These are phyloP conservation scores for Apaloderma vittatum DNA, from an alignment of 2,113 vertebrate species.

Conservation along the genomic window DNA sequence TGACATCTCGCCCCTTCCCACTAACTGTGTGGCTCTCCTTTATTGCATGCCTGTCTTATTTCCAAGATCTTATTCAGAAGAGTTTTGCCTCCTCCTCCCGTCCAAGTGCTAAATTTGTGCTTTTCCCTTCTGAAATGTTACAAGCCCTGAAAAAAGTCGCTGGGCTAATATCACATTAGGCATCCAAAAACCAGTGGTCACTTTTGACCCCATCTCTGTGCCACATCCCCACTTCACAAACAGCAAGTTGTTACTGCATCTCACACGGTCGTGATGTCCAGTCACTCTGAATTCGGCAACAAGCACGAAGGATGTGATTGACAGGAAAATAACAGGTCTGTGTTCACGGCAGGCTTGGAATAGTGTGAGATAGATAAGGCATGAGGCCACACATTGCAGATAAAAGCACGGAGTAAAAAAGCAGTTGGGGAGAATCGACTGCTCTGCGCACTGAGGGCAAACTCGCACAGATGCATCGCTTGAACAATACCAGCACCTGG, in stretches of 20 bases:
- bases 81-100: not conserved
- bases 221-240: not conserved
- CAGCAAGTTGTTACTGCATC: not conserved
- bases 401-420: not conserved
- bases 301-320: fast-evolving
- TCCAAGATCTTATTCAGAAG: not conserved
- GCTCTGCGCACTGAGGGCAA: not conserved
- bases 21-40: not conserved
- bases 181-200: not conserved
- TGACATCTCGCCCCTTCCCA: not conserved
- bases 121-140: not conserved
- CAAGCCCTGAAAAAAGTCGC: not conserved
- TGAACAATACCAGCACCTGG: not conserved
- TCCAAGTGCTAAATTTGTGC: not conserved
- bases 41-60: not conserved
- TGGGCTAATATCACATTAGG: not conserved
- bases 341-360: not conserved
- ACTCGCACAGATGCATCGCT: not conserved
- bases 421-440: fast-evolving
- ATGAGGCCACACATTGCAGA: not conserved
- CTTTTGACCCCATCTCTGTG: not conserved
- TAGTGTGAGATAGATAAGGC: constrained; percentile 18
- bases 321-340: not conserved
- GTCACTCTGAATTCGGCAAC: not conserved
- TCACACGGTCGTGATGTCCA: not conserved